Evolutionary conservation across 1,140 invertebrate species (phyloP).

Genomic region (Limonius californicus): DNA sequence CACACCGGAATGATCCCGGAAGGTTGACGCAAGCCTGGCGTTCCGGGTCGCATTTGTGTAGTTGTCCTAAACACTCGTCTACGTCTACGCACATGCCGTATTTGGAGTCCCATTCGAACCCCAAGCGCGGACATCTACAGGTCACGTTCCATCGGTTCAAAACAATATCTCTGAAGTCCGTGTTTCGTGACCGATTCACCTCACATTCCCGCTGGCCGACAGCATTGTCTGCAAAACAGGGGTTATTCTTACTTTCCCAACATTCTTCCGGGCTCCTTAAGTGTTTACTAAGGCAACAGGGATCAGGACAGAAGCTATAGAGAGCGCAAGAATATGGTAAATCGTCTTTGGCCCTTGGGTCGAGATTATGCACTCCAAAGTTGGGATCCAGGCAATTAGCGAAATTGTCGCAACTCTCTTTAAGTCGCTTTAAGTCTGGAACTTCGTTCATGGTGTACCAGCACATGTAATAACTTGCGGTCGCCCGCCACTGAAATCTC

Average conservation of each 20-base stretch:
- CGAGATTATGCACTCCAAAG: slow-evolving; percentile 46
- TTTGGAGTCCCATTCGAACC: slow-evolving; percentile 55
- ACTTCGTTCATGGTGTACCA: slow-evolving; percentile 58
- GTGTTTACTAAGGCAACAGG: slow-evolving; percentile 56
- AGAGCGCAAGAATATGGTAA: slow-evolving; percentile 55
- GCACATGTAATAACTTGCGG: slow-evolving; percentile 64
- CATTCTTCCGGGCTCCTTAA: slow-evolving; percentile 45
- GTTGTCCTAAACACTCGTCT: slow-evolving; percentile 54
- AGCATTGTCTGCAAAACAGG: slow-evolving; percentile 42
- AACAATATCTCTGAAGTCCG: slow-evolving; percentile 51
- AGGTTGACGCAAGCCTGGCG: slow-evolving; percentile 55
- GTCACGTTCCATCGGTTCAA: slow-evolving; percentile 58
- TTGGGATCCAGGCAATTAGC: slow-evolving; percentile 53
- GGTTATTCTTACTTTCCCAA: slow-evolving; percentile 44
- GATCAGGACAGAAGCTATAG: slow-evolving; percentile 65
- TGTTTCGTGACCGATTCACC: slow-evolving; percentile 51
- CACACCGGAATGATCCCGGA: slow-evolving; percentile 51
- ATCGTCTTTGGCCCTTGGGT: slow-evolving; percentile 54
- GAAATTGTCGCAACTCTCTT: slow-evolving; percentile 59
- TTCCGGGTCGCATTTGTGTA: slow-evolving; percentile 48
- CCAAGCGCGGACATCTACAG: slow-evolving; percentile 51
- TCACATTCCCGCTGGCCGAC: slow-evolving; percentile 44
- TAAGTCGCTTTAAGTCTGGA: slow-evolving; percentile 50
- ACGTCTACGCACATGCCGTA: slow-evolving; percentile 60
- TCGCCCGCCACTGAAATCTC: slow-evolving; percentile 58